Evolutionary conservation across 2,113 vertebrate species (phyloP).

Genomic region (Spilogale gracilis): DNA sequence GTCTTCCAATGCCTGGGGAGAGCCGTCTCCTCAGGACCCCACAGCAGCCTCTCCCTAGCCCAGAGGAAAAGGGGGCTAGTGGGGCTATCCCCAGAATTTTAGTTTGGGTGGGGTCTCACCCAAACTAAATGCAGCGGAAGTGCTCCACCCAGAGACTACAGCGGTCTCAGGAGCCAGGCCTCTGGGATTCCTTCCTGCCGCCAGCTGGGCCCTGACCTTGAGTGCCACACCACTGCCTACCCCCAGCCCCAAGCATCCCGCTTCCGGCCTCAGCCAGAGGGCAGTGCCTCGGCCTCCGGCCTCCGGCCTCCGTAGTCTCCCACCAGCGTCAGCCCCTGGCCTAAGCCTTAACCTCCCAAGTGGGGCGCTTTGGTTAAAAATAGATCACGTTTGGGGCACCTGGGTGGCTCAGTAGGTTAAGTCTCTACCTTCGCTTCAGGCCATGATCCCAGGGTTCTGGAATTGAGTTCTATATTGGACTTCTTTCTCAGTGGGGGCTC

Average conservation of each 20-base stretch:
- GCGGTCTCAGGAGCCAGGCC: neutral
- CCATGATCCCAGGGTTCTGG: neutral
- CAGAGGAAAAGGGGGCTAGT: neutral
- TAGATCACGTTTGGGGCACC: neutral
- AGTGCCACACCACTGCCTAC: neutral
- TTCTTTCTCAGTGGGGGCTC: too few species aligned
- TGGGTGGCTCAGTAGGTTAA: neutral
- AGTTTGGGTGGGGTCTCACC: conserved; percentile 19
- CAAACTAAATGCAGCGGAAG: conserved; percentile 53
- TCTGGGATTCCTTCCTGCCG: conserved; percentile 67
- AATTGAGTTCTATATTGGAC: too few species aligned
- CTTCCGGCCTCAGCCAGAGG: neutral
- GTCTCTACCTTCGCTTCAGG: neutral
- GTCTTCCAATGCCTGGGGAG: neutral
- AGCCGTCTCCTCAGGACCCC: neutral
- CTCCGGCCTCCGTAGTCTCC: neutral
- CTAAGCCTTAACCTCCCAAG: neutral
- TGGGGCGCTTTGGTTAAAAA: neutral
- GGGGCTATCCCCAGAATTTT: neutral
- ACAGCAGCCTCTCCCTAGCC: neutral
- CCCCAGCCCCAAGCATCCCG: neutral
- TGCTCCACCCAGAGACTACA: conserved; percentile 40
- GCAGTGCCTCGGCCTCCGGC: neutral
- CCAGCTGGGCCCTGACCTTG: conserved; percentile 64
- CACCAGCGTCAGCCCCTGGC: neutral